Percentiles rank a stretch among this genome's conserved stretches.
phyloP scores from a whole-genome alignment of 92 coral and sea anemone genomes.

The Heteractis magnifica region DNA sequence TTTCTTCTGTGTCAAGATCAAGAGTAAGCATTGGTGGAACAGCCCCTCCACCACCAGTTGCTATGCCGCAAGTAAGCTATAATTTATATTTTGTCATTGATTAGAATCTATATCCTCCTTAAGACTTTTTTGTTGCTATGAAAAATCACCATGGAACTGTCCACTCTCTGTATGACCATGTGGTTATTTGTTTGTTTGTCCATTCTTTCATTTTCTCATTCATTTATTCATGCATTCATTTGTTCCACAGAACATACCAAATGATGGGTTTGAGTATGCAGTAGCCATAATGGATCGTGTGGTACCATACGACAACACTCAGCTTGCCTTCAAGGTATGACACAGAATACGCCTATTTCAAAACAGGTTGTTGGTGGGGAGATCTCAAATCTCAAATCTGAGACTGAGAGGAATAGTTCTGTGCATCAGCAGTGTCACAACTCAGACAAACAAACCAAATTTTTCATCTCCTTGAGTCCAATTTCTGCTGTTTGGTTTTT shows the following conservation, averaged over 20 bases:
- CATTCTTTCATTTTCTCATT: not conserved
- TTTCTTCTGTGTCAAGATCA: conserved; percentile 1
- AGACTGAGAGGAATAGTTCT: too few species aligned
- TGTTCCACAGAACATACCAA: not conserved
- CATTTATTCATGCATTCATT: not conserved
- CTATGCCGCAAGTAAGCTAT: conserved; percentile 27
- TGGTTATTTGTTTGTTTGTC: not conserved
- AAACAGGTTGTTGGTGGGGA: too few species aligned
- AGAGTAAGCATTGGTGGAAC: conserved; percentile 26
- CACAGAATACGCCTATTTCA: not conserved
- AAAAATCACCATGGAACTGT: too few species aligned
- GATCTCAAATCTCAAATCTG: too few species aligned
- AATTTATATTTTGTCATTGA: too few species aligned
- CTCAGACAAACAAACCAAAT: too few species aligned
- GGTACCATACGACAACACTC: conserved; percentile 77
- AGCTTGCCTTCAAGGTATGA: conserved; percentile 82
- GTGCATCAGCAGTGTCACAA: too few species aligned
- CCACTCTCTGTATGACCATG: too few species aligned
- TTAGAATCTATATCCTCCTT: too few species aligned
- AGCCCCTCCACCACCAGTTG: conserved; percentile 29
- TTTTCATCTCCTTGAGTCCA: too few species aligned
- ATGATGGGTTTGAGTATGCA: conserved; percentile 49
- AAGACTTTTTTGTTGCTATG: too few species aligned
- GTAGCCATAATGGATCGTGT: conserved; percentile 75
- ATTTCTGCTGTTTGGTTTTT: too few species aligned